Evolutionary conservation across 2,113 vertebrate species (phyloP).

Genomic region (Candoia aspera): DNA sequence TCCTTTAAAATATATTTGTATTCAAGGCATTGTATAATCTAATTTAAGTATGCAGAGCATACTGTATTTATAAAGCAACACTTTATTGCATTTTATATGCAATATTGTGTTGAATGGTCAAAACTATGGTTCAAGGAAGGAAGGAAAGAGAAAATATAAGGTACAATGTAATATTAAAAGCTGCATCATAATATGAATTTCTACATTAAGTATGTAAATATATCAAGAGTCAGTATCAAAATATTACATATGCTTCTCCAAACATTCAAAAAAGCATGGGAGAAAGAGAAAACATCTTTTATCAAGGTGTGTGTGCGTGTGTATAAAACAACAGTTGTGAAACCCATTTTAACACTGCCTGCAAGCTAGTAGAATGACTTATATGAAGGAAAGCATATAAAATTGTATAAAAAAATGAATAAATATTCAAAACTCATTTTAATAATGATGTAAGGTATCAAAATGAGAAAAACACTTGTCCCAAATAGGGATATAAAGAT

Average conservation of each 20-base stretch:
- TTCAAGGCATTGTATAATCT: not conserved
- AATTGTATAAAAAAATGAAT: not conserved
- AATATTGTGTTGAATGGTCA: not conserved
- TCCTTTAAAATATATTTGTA: not conserved
- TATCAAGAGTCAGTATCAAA: not conserved
- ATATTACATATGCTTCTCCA: not conserved
- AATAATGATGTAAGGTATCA: not conserved
- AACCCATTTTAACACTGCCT: not conserved
- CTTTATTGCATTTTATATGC: not conserved
- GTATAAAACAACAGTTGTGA: not conserved
- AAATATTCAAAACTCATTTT: not conserved
- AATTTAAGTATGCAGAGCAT: not conserved
- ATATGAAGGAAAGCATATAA: not conserved
- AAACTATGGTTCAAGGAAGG: not conserved
- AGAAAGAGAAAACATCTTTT: not conserved
- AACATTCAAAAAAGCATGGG: not conserved
- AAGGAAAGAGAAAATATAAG: not conserved
- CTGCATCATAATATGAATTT: not conserved
- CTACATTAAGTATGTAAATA: not conserved
- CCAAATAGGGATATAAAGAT: no score
- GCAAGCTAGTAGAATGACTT: not conserved
- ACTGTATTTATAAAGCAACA: not conserved
- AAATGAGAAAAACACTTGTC: not conserved
- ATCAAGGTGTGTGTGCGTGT: not conserved
- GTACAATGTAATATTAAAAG: not conserved